Percentiles rank a stretch among this genome's conserved stretches.
phyloP scores from a whole-genome alignment of 1,140 invertebrate genomes.

The Plectus sambesii region DNA sequence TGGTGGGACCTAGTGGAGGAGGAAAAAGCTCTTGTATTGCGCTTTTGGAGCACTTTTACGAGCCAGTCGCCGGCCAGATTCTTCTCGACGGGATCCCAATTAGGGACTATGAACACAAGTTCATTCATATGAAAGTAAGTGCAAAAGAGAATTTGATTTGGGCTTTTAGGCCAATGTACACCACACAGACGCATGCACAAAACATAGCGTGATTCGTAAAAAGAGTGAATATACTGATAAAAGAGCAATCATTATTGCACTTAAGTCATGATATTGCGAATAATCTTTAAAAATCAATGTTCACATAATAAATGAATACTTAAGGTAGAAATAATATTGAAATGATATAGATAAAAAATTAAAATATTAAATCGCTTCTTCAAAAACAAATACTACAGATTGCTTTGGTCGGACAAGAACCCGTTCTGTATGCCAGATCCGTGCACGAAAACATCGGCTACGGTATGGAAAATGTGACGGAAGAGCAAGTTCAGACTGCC shows the following conservation, averaged over 20 bases:
- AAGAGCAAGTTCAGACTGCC: slow-evolving; percentile 29
- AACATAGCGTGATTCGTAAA: too few species aligned
- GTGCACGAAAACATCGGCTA: slow-evolving; percentile 41
- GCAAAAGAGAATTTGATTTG: too few species aligned
- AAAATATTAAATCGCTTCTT: neutral
- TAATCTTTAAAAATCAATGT: too few species aligned
- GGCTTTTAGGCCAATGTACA: too few species aligned
- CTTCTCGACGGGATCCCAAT: slow-evolving; percentile 46
- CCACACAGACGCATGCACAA: too few species aligned
- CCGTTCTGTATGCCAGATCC: slow-evolving; percentile 29
- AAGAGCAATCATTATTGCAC: too few species aligned
- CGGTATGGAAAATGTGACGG: slow-evolving; percentile 30
- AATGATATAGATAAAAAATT: too few species aligned
- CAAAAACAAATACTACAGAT: slow-evolving; percentile 18
- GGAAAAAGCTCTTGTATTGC: slow-evolving; percentile 49
- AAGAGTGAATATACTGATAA: too few species aligned
- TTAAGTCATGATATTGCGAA: too few species aligned
- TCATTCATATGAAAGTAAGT: slow-evolving; percentile 46
- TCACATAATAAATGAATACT: too few species aligned
- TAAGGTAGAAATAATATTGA: too few species aligned
- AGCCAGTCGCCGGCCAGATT: slow-evolving; percentile 45
- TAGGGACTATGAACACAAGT: slow-evolving; percentile 47
- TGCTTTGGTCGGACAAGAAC: slow-evolving; percentile 36
- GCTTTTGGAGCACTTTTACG: slow-evolving; percentile 49
- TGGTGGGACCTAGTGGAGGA: slow-evolving; percentile 49